A percentile compares a stretch with the other conserved stretches of the same genome.
Evolutionary conservation across 2,113 vertebrate species (phyloP).

Genomic region (Grammomys surdaster): DNA sequence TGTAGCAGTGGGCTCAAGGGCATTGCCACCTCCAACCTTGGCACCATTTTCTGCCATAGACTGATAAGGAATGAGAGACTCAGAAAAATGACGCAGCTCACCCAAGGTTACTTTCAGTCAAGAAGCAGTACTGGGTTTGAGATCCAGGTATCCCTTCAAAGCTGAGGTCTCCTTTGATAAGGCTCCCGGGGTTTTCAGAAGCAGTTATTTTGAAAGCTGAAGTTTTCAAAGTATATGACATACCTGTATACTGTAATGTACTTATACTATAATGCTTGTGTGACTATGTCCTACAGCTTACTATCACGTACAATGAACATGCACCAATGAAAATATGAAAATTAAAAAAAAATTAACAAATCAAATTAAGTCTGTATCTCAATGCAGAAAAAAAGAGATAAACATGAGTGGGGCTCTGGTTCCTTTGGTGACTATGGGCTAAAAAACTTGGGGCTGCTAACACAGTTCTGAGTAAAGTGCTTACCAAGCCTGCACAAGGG

Average conservation of each 20-base stretch:
- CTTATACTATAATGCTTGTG: background rate
- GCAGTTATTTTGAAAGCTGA: conserved; percentile 19
- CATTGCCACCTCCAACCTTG: background rate
- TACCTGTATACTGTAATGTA: too few species aligned
- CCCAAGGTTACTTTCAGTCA: background rate
- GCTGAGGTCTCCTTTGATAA: background rate
- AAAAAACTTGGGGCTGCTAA: background rate
- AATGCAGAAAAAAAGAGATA: background rate
- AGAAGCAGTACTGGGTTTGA: background rate
- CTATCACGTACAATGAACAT: background rate
- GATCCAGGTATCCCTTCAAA: conserved; percentile 17
- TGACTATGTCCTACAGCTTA: background rate
- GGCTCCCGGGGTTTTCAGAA: conserved; percentile 1
- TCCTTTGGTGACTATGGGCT: background rate
- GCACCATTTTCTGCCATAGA: background rate
- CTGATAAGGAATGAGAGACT: conserved; percentile 42
- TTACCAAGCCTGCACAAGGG: background rate
- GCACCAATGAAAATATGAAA: background rate
- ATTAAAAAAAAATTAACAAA: background rate
- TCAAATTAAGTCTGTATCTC: background rate
- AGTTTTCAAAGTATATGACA: background rate
- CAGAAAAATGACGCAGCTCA: background rate
- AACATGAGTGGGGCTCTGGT: background rate
- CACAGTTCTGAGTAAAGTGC: background rate
- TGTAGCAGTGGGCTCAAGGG: background rate